Evolutionary conservation across 1,140 invertebrate genomes (phyloP).

Genomic region (Drosophila ercepeae): DNA sequence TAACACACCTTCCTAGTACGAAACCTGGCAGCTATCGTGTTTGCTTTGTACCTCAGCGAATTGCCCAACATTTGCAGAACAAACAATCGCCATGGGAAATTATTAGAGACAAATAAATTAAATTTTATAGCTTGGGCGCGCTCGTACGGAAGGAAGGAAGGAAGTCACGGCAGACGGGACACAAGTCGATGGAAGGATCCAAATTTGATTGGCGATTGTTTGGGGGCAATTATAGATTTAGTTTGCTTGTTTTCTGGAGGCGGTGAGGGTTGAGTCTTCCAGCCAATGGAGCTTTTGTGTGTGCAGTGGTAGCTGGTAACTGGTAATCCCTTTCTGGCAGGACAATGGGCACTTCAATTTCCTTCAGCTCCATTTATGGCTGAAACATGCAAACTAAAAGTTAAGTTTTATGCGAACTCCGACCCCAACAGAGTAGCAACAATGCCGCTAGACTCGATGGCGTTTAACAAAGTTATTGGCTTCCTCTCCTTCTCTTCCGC

Average conservation of each 20-base stretch:
- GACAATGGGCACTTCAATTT: constrained; percentile 63
- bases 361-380: constrained; percentile 71
- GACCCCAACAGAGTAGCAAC: constrained; percentile 31
- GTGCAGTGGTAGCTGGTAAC: constrained; percentile 3
- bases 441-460: constrained; percentile 33
- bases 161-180: constrained; percentile 21
- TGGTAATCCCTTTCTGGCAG: constrained; percentile 9
- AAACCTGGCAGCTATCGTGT: not conserved
- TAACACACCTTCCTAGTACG: not conserved
- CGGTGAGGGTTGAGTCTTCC: constrained; percentile 15
- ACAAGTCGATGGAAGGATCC: constrained; percentile 28
- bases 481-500: constrained; percentile 3
- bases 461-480: constrained; percentile 75
- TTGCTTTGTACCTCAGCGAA: constrained; percentile 2
- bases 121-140: constrained; percentile 71
- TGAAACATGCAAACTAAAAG: constrained; percentile 74
- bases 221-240: constrained; percentile 76
- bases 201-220: constrained; percentile 71
- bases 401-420: constrained; percentile 61
- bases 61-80: constrained; percentile 33
- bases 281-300: constrained; percentile 32
- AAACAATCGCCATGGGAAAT: constrained; percentile 82
- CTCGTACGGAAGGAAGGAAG: constrained; percentile 46
- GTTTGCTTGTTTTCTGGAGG: constrained; percentile 42
- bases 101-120: constrained; percentile 82